Evolutionary conservation across 1,140 invertebrate species (phyloP).

Genomic region (Drosophila ambigua): DNA sequence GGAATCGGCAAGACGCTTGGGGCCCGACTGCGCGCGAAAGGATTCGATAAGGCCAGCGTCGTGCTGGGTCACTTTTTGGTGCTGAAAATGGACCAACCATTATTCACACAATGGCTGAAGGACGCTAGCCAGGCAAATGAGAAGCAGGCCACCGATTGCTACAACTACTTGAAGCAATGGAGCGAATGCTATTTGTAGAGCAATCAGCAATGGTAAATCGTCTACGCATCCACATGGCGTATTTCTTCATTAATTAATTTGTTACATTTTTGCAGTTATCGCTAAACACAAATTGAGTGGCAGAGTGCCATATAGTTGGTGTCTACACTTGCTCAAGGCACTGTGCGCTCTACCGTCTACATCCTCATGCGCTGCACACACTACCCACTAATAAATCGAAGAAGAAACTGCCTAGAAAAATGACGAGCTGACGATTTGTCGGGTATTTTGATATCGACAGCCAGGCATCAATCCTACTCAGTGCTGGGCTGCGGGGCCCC

Average conservation of each 20-base stretch:
- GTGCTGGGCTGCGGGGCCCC: conserved; percentile 15
- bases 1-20: background rate
- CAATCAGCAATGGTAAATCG: background rate
- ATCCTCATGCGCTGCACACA: conserved; percentile 11
- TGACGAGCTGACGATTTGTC: conserved; percentile 81
- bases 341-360: conserved; percentile 29
- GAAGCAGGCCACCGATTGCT: background rate
- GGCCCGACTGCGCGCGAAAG: background rate
- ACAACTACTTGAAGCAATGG: background rate
- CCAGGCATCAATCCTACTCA: conserved; percentile 42
- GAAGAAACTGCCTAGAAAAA: conserved; percentile 76
- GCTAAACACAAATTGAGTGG: too few species aligned
- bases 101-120: background rate
- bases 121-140: background rate
- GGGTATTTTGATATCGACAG: conserved; percentile 80
- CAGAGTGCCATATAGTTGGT: background rate
- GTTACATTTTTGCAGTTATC: too few species aligned
- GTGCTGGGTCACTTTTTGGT: conserved; percentile 3
- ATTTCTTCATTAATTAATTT: too few species aligned
- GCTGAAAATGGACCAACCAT: background rate
- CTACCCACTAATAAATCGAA: conserved; percentile 62
- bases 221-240: too few species aligned
- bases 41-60: background rate
- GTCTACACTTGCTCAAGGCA: conserved; percentile 2
- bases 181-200: too few species aligned